Evolutionary conservation across 2,888 invertebrate genomes (phyloP), one percentile per base, ranked within the genome.

Genomic region (Drosophila basisetae): DNA sequence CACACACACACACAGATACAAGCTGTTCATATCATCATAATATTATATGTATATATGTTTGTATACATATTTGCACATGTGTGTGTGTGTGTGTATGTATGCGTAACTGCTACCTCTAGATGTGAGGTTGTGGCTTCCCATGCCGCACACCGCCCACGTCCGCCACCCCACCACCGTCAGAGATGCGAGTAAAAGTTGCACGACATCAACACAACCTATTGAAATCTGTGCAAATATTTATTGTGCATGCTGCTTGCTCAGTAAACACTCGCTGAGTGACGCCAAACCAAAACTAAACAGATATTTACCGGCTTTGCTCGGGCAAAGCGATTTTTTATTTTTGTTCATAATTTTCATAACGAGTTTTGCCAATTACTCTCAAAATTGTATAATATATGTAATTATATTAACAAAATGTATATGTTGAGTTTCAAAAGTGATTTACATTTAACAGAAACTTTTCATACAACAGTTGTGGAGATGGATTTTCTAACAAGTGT

Each of bases 161-260:
- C 18, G 10, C 30, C 18, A 11, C 28, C n/a, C 11, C n/a, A 13
- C 11, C 18, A 1, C 7, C 47, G 47, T 55, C 62, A 68, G 58
- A 77, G 64, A 72, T 53, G 64, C 64, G 50, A 58, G 68, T 59
- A 52, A 75, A 78, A 78, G 58, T 76, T 75, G 50, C 59, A 43
- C 68, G 66, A 62, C 78, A 70, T 63, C 62, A 59, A 47, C 63
- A 67, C 56, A 68, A 47, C 59, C 78, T 75, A 67, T 80, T 80
- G 68, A 80, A 80, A 80, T 80, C 80, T 80, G 74, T 69, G 78
- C 81, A 80, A 80, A 80, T 80, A 80, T 80, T 80, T 80, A 80
- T 71, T 77, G 78, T 80, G 62, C 79, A 54, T 64, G 64, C 67
- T 47, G 66, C 52, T 33, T 56, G 61, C 30, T 68, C 70, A 77